A percentile compares a stretch with the other conserved stretches of the same genome.
Conservation (phyloP, 2,888 invertebrate species). For the Thera britannica region DNA sequence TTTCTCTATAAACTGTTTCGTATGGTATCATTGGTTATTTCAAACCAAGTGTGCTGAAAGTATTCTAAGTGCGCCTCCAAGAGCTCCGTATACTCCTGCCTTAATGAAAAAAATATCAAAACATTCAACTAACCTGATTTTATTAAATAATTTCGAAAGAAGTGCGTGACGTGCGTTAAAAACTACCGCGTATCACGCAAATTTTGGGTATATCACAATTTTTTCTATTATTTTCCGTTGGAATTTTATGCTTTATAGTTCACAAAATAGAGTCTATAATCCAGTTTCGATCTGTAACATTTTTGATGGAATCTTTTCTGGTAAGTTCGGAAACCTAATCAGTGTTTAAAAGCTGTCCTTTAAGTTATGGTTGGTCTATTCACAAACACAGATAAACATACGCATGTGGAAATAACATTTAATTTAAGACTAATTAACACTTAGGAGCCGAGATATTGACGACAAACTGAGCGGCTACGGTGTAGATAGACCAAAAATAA, state of each 20-base stretch:
- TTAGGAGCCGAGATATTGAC: too few relatives aligned
- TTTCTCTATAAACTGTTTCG: too few relatives aligned
- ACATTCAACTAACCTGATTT: conserved; percentile 76
- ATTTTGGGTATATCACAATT: conserved; percentile 51
- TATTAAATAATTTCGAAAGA: conserved; percentile 80
- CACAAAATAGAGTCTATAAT: conserved; percentile 34
- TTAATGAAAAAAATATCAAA: conserved; percentile 66
- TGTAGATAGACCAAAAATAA: too few relatives aligned
- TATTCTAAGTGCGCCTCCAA: too few relatives aligned
- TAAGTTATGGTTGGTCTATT: conserved; percentile 67
- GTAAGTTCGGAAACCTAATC: conserved; percentile 68
- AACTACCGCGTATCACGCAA: conserved; percentile 74
- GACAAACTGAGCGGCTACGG: too few relatives aligned
- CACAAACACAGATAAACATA: conserved; percentile 69
- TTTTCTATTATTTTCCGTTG: conserved; percentile 48
- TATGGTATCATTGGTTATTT: too few relatives aligned
- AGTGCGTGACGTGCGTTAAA: conserved; percentile 77
- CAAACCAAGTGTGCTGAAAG: too few relatives aligned
- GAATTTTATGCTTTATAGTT: conserved; percentile 46
- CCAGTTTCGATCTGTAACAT: conserved; percentile 10
- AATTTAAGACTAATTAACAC: conserved; percentile 59
- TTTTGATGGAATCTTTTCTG: conserved; percentile 40
- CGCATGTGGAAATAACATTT: conserved; percentile 52
- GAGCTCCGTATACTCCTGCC: conserved; percentile 39
- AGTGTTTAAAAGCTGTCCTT: conserved; percentile 69